These are phyloP conservation scores for Deroptyus accipitrinus DNA, from an alignment of 2,113 vertebrate species.

Conservation along the genomic window DNA sequence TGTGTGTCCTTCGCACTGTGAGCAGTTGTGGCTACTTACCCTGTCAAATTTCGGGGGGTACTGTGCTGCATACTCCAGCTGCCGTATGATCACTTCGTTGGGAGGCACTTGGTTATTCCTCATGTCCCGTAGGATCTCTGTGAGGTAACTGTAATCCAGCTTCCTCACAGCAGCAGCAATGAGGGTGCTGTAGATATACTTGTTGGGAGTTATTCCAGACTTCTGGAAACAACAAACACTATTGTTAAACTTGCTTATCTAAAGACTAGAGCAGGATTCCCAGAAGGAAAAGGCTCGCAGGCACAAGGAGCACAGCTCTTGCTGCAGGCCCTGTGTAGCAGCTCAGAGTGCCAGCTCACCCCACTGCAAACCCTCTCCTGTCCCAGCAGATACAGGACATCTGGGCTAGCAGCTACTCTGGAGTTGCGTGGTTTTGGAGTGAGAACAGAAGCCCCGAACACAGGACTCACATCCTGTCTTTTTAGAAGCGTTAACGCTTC, in stretches of 20 bases:
- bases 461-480: not conserved
- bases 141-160: constrained; percentile 89
- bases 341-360: not conserved
- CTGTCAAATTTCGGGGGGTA: constrained; percentile 89
- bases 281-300: not conserved
- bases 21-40: constrained; percentile 61
- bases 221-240: constrained; percentile 66
- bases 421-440: not conserved
- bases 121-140: constrained; percentile 85
- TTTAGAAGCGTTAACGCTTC: not conserved
- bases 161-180: constrained; percentile 81
- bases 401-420: not conserved
- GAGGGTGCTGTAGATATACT: constrained; percentile 86
- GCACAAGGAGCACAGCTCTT: not conserved
- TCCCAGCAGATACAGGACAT: not conserved
- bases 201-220: constrained; percentile 83
- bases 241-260: not conserved
- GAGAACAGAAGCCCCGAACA: not conserved
- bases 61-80: constrained; percentile 89
- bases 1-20: not conserved
- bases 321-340: fast-evolving
- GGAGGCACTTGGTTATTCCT: constrained; percentile 76
- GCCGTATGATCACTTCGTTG: constrained; percentile 88
- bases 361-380: not conserved
- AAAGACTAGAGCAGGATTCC: fast-evolving